phyloP scores from a whole-genome alignment of 2,888 invertebrate species.

The Epistrophella euchroma region DNA sequence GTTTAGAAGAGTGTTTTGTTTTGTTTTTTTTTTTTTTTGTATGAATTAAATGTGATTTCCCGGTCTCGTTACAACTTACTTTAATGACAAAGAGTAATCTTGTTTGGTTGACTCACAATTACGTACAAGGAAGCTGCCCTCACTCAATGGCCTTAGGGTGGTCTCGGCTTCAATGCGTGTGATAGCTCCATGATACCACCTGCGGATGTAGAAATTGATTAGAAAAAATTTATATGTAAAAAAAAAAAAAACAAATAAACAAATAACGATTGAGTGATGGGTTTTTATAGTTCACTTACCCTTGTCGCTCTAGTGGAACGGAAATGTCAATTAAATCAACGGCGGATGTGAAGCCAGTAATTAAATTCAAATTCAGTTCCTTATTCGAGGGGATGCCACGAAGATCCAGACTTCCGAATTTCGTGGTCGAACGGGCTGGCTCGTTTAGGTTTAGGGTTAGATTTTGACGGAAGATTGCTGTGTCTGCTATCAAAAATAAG shows the following conservation, averaged over 20 bases:
- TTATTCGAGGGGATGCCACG: constrained; percentile 84
- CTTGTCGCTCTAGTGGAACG: constrained; percentile 93
- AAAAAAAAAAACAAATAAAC: constrained; percentile 30
- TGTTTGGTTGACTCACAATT: constrained; percentile 97
- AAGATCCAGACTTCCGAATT: constrained; percentile 84
- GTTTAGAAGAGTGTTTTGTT: constrained; percentile 42
- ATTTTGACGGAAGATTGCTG: constrained; percentile 87
- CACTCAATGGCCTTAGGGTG: constrained; percentile 91
- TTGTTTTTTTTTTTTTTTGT: not conserved
- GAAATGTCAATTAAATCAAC: constrained; percentile 91
- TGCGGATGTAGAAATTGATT: constrained; percentile 80
- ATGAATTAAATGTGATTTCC: constrained; percentile 9
- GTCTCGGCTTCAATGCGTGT: constrained; percentile 96
- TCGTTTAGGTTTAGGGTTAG: constrained; percentile 90
- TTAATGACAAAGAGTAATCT: constrained; percentile 96
- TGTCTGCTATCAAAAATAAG: constrained; percentile 83
- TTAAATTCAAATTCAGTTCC: constrained; percentile 90
- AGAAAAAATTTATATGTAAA: constrained; percentile 28
- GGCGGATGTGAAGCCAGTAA: constrained; percentile 85
- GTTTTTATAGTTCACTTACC: constrained; percentile 85
- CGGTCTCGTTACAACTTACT: constrained; percentile 87
- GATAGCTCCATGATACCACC: constrained; percentile 98
- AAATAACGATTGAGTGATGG: constrained; percentile 21
- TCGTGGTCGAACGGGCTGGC: constrained; percentile 80
- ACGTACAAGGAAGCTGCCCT: constrained; percentile 97